phyloP scores from a whole-genome alignment of 2,888 invertebrate genomes.

The Chymomyza caudatula region DNA sequence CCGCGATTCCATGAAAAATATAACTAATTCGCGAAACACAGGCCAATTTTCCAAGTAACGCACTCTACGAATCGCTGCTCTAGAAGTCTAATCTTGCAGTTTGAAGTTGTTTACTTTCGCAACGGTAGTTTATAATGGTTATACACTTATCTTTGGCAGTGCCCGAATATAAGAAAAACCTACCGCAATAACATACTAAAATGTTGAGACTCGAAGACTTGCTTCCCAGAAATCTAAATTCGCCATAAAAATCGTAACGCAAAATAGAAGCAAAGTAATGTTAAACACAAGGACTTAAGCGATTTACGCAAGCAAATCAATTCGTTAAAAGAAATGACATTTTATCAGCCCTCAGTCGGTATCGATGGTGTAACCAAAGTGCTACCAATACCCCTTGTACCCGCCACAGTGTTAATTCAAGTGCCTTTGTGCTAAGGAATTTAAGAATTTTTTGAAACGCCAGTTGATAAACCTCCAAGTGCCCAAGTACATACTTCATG shows the following conservation, averaged over 20 bases:
- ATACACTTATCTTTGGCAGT: background rate
- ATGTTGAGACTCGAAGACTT: background rate
- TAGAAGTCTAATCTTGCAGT: background rate
- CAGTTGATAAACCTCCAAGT: background rate
- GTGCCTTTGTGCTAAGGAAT: slow-evolving; percentile 15
- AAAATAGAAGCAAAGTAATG: slow-evolving; percentile 25
- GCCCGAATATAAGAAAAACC: background rate
- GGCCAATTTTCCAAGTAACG: no score
- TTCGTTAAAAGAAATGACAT: slow-evolving; percentile 28
- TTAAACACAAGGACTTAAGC: slow-evolving; percentile 18
- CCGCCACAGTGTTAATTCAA: slow-evolving; percentile 8
- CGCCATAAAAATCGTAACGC: slow-evolving; percentile 16
- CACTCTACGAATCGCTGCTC: background rate
- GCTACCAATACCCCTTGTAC: slow-evolving; percentile 14
- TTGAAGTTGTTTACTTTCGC: background rate
- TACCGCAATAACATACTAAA: background rate
- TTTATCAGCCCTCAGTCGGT: slow-evolving; percentile 49
- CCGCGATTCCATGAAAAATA: no score
- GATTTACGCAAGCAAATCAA: slow-evolving; percentile 35
- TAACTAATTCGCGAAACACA: no score
- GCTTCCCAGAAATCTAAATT: slow-evolving; percentile 26
- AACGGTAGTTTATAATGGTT: background rate
- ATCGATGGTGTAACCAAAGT: slow-evolving; percentile 24
- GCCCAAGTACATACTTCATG: slow-evolving; percentile 23
- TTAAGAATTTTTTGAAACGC: background rate